A percentile compares a stretch with the other conserved stretches of the same genome.
These are phyloP conservation scores for Cheirogaleus major DNA, from an alignment of 2,797 vertebrate genomes.

Conservation along the genomic window DNA sequence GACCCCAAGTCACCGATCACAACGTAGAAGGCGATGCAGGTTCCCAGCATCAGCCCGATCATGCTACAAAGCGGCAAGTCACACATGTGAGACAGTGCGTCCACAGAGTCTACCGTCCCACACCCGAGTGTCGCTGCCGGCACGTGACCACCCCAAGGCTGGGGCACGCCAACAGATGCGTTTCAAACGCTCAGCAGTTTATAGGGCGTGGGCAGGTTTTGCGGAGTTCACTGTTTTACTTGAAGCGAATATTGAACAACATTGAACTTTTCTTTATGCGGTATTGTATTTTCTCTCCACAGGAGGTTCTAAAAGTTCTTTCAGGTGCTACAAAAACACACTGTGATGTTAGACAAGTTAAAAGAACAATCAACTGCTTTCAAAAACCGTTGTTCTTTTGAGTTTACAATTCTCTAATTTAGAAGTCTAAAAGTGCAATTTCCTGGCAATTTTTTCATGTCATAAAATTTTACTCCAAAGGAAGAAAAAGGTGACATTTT, in stretches of 20 bases:
- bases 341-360: background rate
- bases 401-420: background rate
- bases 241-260: background rate
- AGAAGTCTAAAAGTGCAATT: background rate
- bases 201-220: background rate
- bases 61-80: slow-evolving; percentile 84
- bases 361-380: background rate
- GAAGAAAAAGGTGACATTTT: background rate
- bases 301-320: background rate
- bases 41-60: slow-evolving; percentile 99
- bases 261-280: background rate
- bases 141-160: fast-evolving
- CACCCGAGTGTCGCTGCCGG: fast-evolving
- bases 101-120: fast-evolving
- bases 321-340: background rate
- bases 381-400: background rate
- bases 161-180: fast-evolving
- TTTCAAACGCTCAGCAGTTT: fast-evolving
- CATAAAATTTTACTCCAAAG: slow-evolving; percentile 18
- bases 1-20: slow-evolving; percentile 98
- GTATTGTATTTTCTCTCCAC: background rate
- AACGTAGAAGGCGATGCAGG: slow-evolving; percentile 98
- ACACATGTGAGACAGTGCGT: fast-evolving
- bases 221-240: fast-evolving
- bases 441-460: background rate